Evolutionary conservation across 2,797 vertebrate species (phyloP).

Genomic region (Hemitrygon akajei): DNA sequence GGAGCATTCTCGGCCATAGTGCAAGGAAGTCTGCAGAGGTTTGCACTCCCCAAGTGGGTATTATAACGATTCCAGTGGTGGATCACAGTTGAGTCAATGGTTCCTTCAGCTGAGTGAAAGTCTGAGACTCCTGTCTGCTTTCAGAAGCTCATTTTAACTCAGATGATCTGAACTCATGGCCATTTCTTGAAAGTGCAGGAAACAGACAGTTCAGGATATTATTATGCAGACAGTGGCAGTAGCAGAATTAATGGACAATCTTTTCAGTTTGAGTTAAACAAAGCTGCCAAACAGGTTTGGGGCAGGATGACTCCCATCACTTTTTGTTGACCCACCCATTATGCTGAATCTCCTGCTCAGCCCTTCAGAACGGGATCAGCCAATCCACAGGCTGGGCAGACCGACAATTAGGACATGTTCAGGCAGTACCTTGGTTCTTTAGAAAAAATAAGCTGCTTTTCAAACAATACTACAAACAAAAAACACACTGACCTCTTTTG

Average conservation of each 20-base stretch:
- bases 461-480: not conserved
- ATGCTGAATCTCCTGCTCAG: not conserved
- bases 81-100: too few relatives aligned
- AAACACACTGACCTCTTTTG: not conserved
- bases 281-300: not conserved
- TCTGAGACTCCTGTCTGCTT: too few relatives aligned
- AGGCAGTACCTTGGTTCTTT: not conserved
- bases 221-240: not conserved
- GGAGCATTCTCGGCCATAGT: too few relatives aligned
- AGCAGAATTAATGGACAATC: not conserved
- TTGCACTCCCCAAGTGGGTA: too few relatives aligned
- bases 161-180: too few relatives aligned
- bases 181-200: not conserved
- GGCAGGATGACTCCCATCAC: not conserved
- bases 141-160: too few relatives aligned
- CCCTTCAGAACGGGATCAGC: too few relatives aligned
- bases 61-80: too few relatives aligned
- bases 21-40: too few relatives aligned
- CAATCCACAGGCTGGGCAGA: not conserved
- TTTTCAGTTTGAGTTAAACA: not conserved
- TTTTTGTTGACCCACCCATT: not conserved
- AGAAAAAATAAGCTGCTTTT: not conserved
- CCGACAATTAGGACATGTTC: not conserved
- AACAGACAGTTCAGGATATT: not conserved
- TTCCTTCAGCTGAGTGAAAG: too few relatives aligned